Evolutionary conservation across 1,140 invertebrate genomes (phyloP), one percentile per base, ranked within the genome.

Genomic region (Drosophila elegans): DNA sequence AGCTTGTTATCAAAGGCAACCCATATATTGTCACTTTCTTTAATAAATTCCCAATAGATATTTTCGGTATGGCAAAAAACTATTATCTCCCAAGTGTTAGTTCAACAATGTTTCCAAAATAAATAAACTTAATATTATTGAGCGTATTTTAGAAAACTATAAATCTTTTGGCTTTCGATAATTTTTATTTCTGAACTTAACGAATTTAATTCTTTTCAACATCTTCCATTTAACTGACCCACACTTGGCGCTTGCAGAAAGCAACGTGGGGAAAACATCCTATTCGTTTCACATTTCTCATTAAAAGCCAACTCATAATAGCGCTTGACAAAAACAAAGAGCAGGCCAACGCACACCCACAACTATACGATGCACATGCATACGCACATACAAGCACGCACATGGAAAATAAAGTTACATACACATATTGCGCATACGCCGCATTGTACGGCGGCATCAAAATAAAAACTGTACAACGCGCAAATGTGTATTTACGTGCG

Each of bases 371-470:
- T 42, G 29, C 51, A 61, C n/a, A 55, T 38, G 54, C 29, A 66
- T 21, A 55, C 27, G 60, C 39, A 61, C 42, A 62, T 77, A 59
- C 12, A 49, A 41, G 21, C 21, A 59, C 66, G 66, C 64, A 73
- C 45, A 72, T 59, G 67, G 44, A 44, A 57, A 72, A 71, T 49
- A 27, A 41, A 36, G 36, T 49, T 57, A 51, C 53, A 69, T 48
- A 55, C 42, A 51, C 27, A 77, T 77, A 77, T 77, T 77, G 74
- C 74, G 74, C 74, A 77, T 77, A 77, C 74, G 63, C 63, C 73
- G 64, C 74, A 39, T 53, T 73, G 71, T 73, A 61, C 67, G 13
- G 39, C 48, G 64, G 44, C 42, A 77, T 61, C 49, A 69, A 77
- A 77, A 77, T 51, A 77, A 76, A 77, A 77, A 77, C 72, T 75